Conservation (phyloP, 2,797 vertebrate species). For the Helicolenus hilgendorfi region DNA sequence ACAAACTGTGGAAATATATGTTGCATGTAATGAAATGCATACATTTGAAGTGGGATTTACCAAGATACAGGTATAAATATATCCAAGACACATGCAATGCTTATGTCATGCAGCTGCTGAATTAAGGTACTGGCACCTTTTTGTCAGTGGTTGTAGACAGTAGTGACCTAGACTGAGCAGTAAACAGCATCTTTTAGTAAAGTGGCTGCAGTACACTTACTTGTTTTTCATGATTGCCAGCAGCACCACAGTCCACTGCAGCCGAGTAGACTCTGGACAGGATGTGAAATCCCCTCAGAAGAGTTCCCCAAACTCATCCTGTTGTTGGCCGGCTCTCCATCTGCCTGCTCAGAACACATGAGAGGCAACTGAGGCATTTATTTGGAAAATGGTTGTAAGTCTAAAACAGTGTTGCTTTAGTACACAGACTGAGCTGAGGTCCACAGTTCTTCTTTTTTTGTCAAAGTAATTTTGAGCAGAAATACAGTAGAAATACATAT, state of each 20-base stretch:
- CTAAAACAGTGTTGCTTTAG: not conserved
- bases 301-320: not conserved
- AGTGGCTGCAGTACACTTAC: not conserved
- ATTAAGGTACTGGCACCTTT: too few relatives aligned
- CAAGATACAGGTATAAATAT: too few relatives aligned
- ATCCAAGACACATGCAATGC: too few relatives aligned
- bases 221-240: not conserved
- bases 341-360: not conserved
- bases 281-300: conserved; percentile 12
- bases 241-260: not conserved
- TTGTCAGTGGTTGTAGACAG: not conserved
- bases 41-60: too few relatives aligned
- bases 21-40: too few relatives aligned
- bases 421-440: too few relatives aligned
- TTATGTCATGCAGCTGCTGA: too few relatives aligned
- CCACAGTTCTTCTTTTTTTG: too few relatives aligned
- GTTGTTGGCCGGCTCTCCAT: not conserved
- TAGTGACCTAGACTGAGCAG: not conserved
- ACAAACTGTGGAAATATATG: too few relatives aligned
- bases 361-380: not conserved
- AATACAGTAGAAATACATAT: too few relatives aligned
- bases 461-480: too few relatives aligned
- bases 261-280: conserved; percentile 3
- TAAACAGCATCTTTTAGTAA: not conserved
- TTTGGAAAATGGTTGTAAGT: not conserved